Conservation (phyloP, 2,113 vertebrate genomes). For the Telmatochromis sp. region DNA sequence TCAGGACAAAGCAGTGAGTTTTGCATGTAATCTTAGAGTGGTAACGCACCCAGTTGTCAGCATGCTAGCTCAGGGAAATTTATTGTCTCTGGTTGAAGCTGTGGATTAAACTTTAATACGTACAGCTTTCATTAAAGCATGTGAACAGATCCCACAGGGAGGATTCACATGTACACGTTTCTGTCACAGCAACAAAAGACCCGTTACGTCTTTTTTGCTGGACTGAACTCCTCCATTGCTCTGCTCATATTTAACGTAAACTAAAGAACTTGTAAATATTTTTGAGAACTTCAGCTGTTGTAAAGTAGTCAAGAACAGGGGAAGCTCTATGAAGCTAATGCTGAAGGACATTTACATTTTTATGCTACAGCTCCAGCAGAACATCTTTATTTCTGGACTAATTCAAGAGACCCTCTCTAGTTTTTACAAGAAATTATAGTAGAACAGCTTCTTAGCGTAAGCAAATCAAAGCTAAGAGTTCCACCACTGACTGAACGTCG, state of each 20-base stretch:
- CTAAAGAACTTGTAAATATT: neutral
- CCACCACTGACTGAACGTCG: neutral
- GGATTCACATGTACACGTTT: neutral
- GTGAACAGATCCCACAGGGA: neutral
- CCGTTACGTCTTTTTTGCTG: neutral
- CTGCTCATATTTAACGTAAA: neutral
- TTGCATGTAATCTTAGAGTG: conserved; percentile 34
- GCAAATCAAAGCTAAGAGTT: neutral
- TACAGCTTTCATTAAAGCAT: neutral
- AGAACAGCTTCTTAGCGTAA: neutral
- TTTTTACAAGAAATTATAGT: neutral
- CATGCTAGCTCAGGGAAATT: conserved; percentile 59
- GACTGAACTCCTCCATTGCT: neutral
- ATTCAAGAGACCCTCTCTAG: neutral
- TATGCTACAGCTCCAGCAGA: neutral
- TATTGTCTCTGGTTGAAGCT: conserved; percentile 57
- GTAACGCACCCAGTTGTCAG: neutral
- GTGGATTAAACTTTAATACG: conserved; percentile 22
- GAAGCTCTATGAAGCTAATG: neutral
- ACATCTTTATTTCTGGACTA: neutral
- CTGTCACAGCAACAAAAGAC: neutral
- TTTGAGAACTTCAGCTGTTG: neutral
- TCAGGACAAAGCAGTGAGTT: conserved; percentile 37
- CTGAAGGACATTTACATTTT: neutral
- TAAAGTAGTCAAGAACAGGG: neutral